A percentile compares a stretch with the other conserved stretches of the same genome.
phyloP scores from a whole-genome alignment of 2,113 vertebrate genomes.

The Sminthopsis crassicaudata region DNA sequence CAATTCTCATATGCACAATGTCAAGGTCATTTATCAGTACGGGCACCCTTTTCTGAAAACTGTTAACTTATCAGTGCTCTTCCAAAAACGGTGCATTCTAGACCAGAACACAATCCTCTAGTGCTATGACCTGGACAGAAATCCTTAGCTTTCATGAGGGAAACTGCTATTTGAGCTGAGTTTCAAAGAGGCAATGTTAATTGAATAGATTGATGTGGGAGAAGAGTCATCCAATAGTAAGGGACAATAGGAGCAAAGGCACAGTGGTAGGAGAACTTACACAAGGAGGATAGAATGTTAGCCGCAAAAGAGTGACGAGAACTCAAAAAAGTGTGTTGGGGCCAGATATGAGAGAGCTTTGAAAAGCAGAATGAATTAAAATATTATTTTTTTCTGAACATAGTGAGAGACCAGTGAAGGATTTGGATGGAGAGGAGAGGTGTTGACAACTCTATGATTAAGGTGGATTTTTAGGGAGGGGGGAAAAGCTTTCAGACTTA shows the following conservation, averaged over 20 bases:
- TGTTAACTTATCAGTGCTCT: not conserved
- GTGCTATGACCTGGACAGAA: not conserved
- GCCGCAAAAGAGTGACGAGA: not conserved
- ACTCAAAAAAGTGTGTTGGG: not conserved
- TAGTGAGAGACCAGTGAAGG: not conserved
- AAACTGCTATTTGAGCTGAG: not conserved
- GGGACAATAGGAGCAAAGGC: not conserved
- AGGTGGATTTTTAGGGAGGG: not conserved
- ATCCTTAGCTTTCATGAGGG: not conserved
- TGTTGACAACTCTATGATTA: not conserved
- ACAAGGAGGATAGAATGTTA: not conserved
- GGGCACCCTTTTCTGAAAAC: not conserved
- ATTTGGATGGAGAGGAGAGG: not conserved
- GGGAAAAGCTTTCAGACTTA: not conserved
- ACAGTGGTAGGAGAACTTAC: not conserved
- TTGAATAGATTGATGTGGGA: not conserved
- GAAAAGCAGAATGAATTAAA: not conserved
- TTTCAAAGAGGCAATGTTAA: not conserved
- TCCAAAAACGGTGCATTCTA: not conserved
- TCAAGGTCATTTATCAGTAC: not conserved
- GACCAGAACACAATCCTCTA: not conserved
- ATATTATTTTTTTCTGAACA: not conserved
- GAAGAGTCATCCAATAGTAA: not conserved
- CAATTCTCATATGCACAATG: not conserved
- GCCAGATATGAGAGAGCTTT: not conserved